Percentiles rank a stretch among this genome's conserved stretches.
These are phyloP conservation scores for Drosophila yakuba DNA, from an alignment of 1,140 invertebrate genomes.

Conservation along the genomic window DNA sequence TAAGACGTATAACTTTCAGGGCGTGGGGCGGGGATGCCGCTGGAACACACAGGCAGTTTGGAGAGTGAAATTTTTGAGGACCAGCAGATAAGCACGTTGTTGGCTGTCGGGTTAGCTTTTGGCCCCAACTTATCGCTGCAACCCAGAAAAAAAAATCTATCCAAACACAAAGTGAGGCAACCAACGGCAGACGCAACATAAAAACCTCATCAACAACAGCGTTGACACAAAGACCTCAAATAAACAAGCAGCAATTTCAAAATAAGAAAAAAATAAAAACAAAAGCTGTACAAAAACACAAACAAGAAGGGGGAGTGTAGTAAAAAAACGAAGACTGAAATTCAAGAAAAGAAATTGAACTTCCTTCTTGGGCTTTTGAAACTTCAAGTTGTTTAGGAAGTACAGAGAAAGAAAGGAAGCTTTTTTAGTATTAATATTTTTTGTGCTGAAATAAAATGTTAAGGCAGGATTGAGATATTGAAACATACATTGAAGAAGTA, in stretches of 20 bases:
- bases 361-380: slow-evolving; percentile 52
- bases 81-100: slow-evolving; percentile 65
- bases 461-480: too few species aligned
- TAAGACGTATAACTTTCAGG: slow-evolving; percentile 21
- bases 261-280: slow-evolving; percentile 45
- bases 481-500: too few species aligned
- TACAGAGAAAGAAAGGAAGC: not conserved
- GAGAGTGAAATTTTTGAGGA: slow-evolving; percentile 58
- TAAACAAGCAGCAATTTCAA: slow-evolving; percentile 74
- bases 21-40: slow-evolving; percentile 11
- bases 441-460: too few species aligned
- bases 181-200: slow-evolving; percentile 29
- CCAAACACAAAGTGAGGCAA: slow-evolving; percentile 68
- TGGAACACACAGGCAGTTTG: slow-evolving; percentile 48
- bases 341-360: slow-evolving; percentile 67
- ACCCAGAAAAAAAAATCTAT: slow-evolving; percentile 54
- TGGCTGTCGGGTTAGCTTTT: slow-evolving; percentile 42
- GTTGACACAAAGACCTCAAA: slow-evolving; percentile 82
- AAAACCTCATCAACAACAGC: slow-evolving; percentile 65
- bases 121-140: slow-evolving; percentile 66
- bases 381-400: slow-evolving; percentile 25
- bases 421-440: not conserved
- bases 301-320: slow-evolving; percentile 12
- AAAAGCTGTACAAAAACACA: slow-evolving; percentile 28
- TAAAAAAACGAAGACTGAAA: slow-evolving; percentile 29